A percentile compares a stretch with the other conserved stretches of the same genome.
Conservation (phyloP, 2,113 vertebrate species). For the Dasyurus viverrinus region DNA sequence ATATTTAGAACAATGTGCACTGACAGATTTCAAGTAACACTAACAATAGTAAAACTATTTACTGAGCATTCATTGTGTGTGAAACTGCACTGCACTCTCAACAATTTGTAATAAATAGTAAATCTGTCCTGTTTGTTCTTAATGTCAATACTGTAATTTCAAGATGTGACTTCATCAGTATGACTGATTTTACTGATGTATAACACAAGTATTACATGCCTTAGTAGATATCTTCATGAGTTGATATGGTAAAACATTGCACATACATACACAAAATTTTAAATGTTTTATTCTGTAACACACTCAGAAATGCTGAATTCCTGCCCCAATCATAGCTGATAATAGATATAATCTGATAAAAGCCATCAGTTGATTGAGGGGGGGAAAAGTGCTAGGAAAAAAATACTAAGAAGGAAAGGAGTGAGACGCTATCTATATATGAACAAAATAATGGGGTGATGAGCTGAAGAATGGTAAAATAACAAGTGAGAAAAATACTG, state of each 20-base stretch:
- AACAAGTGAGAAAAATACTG: not conserved
- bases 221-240: not conserved
- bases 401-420: not conserved
- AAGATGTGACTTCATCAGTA: not conserved
- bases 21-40: conserved; percentile 33
- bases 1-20: not conserved
- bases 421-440: not conserved
- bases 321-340: conserved; percentile 47
- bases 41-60: not conserved
- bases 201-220: not conserved
- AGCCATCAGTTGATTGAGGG: not conserved
- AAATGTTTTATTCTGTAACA: conserved; percentile 39
- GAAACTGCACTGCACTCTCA: not conserved
- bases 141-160: not conserved
- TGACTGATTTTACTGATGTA: not conserved
- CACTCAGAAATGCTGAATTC: conserved; percentile 2
- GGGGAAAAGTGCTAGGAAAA: not conserved
- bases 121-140: not conserved
- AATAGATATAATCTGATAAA: not conserved
- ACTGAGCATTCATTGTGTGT: not conserved
- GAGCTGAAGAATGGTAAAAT: not conserved
- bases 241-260: not conserved
- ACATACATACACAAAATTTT: not conserved
- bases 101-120: not conserved
- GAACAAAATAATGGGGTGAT: not conserved